Evolutionary conservation across 2,113 vertebrate species (phyloP).

Genomic region (Ceyx melanurus): DNA sequence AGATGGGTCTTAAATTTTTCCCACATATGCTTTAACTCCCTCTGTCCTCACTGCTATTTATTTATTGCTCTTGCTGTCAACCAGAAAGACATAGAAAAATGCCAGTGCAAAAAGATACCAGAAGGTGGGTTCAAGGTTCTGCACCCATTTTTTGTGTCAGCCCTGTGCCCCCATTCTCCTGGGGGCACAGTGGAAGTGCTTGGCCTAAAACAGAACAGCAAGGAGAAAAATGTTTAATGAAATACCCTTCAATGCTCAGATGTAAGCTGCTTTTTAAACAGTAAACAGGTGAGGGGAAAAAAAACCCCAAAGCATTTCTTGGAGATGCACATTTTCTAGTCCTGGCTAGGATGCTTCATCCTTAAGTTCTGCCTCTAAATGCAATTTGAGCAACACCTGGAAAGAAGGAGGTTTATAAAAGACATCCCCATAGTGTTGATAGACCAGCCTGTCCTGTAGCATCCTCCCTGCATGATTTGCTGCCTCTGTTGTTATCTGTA

Average conservation of each 20-base stretch:
- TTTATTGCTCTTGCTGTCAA: not conserved
- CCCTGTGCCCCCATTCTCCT: not conserved
- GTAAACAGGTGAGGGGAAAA: not conserved
- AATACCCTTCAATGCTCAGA: not conserved
- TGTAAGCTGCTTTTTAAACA: not conserved
- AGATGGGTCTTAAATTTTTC: constrained; percentile 24
- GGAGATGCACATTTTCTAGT: not conserved
- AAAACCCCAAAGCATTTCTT: accelerated
- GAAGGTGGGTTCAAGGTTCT: not conserved
- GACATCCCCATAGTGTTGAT: not conserved
- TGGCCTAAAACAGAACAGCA: not conserved
- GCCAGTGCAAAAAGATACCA: not conserved
- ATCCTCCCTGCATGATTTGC: not conserved
- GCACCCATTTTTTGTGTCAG: not conserved
- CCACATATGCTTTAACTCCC: not conserved
- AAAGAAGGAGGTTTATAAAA: not conserved
- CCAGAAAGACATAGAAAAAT: not conserved
- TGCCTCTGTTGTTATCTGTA: not conserved
- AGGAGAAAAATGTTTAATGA: not conserved
- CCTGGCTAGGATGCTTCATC: not conserved
- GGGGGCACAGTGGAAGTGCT: not conserved
- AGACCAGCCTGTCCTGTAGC: not conserved
- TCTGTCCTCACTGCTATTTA: not conserved
- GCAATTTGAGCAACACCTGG: not conserved
- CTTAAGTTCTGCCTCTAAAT: not conserved